Base-by-base conservation (phyloP, 2,113 vertebrate species). In the Thunnus maccoyii region DNA sequence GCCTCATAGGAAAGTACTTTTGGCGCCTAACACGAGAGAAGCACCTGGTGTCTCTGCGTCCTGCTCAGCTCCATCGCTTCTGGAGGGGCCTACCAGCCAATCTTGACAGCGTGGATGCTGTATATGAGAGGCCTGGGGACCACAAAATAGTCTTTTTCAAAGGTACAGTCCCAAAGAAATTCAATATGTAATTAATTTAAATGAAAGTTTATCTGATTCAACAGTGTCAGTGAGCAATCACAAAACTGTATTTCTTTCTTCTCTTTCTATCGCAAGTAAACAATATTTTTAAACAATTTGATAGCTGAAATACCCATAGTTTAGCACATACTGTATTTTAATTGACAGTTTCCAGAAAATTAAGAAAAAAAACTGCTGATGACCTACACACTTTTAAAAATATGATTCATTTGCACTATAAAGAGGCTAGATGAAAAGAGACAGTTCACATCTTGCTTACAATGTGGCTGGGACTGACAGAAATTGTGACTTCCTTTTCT, bases 131-230 rank as follows among this genome's bases (percentile, higher is more conserved):
- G 54, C 94, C 95, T 5, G 96, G 93, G 0, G 98, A 99, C 85
- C 98, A 99, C 88, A 99, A 97, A 88, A 99, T 99, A 0, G 94
- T 99, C 61, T 99, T 99, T 93, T 99, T 99, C 86, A 97, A 97
- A 97, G 98, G 98, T 99, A 91, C 87, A n/a, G 12, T 27, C 30
- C 9, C 13, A 46, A 20, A 25, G 13, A 0, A 9, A 2, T 64
- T 1, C 12, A 48, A 9, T 17, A 11, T 9, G 5, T 15, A 20
- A 4, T 58, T 44, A 55, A 13, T 36, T 66, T 14, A 61, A 46
- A 46, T 50, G 8, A 14, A 52, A n/a, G 12, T n/a, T 22, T n/a
- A 12, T 48, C 52, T 50, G 14, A 1, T 68, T 77, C 30, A 68
- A 2, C 15, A 32, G 25, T 41, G 44, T 36, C 32, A 30, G 27